Percentiles rank a stretch among this genome's conserved stretches.
phyloP scores from a whole-genome alignment of 2,797 vertebrate species.

The Phalanger gymnotis region DNA sequence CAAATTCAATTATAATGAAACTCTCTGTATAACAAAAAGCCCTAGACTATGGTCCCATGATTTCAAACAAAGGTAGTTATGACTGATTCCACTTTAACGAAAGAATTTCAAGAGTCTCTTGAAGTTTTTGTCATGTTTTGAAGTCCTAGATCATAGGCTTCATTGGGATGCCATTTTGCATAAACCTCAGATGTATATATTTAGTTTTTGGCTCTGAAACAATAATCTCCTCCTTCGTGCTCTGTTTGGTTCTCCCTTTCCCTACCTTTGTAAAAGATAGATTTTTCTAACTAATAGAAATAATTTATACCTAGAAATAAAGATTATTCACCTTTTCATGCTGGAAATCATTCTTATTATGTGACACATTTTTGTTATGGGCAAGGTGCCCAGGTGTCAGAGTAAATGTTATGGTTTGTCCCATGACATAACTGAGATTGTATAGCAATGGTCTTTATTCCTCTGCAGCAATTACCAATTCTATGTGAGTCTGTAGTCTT shows the following conservation, averaged over 20 bases:
- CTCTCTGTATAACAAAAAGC: conserved; percentile 66
- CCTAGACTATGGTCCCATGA: conserved; percentile 37
- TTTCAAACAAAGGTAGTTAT: conserved; percentile 45
- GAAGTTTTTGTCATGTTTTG: conserved; percentile 32
- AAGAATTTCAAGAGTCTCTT: conserved; percentile 60
- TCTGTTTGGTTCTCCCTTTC: conserved; percentile 50
- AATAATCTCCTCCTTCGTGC: conserved; percentile 33
- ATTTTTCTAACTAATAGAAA: conserved; percentile 60
- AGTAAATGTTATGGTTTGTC: conserved; percentile 57
- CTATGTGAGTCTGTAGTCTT: conserved; percentile 43
- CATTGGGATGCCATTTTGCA: conserved; percentile 47
- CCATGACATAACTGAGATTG: conserved; percentile 50
- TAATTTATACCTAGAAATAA: conserved; percentile 69
- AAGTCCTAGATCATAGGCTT: conserved; percentile 49
- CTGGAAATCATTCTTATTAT: conserved; percentile 62
- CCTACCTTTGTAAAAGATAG: conserved; percentile 56
- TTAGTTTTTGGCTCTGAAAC: conserved; percentile 24
- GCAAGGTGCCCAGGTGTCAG: conserved; percentile 46
- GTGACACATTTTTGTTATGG: conserved; percentile 48
- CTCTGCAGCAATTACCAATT: conserved; percentile 62
- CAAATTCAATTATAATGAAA: conserved; percentile 61
- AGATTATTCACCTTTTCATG: conserved; percentile 63
- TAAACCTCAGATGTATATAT: background rate
- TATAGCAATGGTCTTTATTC: conserved; percentile 62
- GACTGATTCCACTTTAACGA: conserved; percentile 51